Percentiles rank a stretch among this genome's conserved stretches.
Evolutionary conservation across 2,888 invertebrate species (phyloP).

Genomic region (Auanema sp.): DNA sequence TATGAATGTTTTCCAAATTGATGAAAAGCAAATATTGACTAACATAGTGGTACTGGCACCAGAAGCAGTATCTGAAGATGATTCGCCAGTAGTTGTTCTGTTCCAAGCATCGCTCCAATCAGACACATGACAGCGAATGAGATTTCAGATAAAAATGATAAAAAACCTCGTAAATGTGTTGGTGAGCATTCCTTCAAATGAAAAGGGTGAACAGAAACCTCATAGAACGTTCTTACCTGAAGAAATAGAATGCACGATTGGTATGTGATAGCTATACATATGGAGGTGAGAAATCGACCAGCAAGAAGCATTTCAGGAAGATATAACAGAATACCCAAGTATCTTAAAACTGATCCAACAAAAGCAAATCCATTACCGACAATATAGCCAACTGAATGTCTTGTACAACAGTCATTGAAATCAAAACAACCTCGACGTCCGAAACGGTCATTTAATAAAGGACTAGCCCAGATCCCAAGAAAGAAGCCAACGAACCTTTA

Average conservation of each 20-base stretch:
- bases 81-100: slow-evolving; percentile 38
- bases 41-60: slow-evolving; percentile 42
- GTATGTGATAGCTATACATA: slow-evolving; percentile 51
- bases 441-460: slow-evolving; percentile 48
- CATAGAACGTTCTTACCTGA: slow-evolving; percentile 26
- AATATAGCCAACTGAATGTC: slow-evolving; percentile 48
- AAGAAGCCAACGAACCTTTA: slow-evolving; percentile 51
- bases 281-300: slow-evolving; percentile 43
- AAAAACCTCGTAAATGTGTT: slow-evolving; percentile 46
- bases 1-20: too few species aligned
- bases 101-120: slow-evolving; percentile 46
- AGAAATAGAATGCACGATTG: slow-evolving; percentile 51
- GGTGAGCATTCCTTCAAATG: slow-evolving; percentile 51
- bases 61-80: slow-evolving; percentile 42
- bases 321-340: slow-evolving; percentile 31
- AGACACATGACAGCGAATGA: slow-evolving; percentile 45
- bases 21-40: slow-evolving; percentile 19
- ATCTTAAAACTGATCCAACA: slow-evolving; percentile 35
- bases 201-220: not conserved
- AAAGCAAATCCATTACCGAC: slow-evolving; percentile 39
- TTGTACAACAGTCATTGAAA: too few species aligned
- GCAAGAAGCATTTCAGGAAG: slow-evolving; percentile 43
- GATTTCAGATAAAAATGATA: slow-evolving; percentile 50
- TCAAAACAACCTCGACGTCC: slow-evolving; percentile 50
- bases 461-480: slow-evolving; percentile 50